A percentile compares a stretch with the other conserved stretches of the same genome.
Conservation (phyloP, 2,888 invertebrate genomes). For the Colostygia pectinataria region DNA sequence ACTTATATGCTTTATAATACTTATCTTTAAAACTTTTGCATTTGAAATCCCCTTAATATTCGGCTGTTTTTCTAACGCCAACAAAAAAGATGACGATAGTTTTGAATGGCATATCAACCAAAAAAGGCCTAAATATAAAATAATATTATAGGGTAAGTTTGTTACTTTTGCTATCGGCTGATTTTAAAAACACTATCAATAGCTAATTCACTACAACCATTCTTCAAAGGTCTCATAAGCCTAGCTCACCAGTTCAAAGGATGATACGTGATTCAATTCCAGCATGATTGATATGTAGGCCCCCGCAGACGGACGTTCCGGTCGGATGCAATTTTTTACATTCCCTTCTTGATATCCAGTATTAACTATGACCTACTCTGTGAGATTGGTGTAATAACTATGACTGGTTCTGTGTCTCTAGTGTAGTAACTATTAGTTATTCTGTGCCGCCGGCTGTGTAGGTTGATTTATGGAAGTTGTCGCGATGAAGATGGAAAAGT, state of each 20-base stretch:
- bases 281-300: conserved; percentile 31
- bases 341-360: conserved; percentile 4
- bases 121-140: too few species aligned
- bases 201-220: conserved; percentile 1
- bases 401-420: neutral
- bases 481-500: conserved; percentile 23
- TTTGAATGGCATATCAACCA: too few species aligned
- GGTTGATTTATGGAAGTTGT: conserved; percentile 20
- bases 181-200: conserved; percentile 1
- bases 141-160: too few species aligned
- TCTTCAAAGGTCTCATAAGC: conserved; percentile 7
- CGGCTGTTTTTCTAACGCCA: too few species aligned
- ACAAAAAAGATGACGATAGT: too few species aligned
- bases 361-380: neutral
- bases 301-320: conserved; percentile 5
- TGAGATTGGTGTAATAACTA: neutral
- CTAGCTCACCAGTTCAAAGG: conserved; percentile 10
- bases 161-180: neutral
- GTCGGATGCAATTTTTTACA: conserved; percentile 19
- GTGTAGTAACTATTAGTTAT: neutral
- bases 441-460: conserved; percentile 4
- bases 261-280: conserved; percentile 37
- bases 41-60: too few species aligned
- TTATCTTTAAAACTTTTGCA: too few species aligned
- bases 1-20: too few species aligned